Evolutionary conservation across 2,113 vertebrate genomes (phyloP), one percentile per base, ranked within the genome.

Genomic region (Aegypius monachus): DNA sequence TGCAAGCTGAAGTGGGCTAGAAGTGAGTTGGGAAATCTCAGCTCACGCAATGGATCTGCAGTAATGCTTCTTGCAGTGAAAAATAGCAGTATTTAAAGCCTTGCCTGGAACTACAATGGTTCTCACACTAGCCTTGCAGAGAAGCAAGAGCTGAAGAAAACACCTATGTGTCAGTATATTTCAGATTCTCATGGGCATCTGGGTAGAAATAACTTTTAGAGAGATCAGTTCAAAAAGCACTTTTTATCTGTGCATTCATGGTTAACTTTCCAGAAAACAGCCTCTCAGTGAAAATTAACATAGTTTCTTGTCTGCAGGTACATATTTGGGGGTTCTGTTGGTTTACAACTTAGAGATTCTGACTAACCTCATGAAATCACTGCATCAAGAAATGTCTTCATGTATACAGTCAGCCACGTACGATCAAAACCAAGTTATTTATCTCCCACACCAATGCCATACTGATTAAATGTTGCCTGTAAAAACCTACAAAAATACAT

Each of bases 131-230:
- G 61, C 53, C 77, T 70, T 50, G 81, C 45, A 42, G 66, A 89
- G 77, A 94, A 92, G 81, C 52, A 86, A 85, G 89, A 97, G 81
- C 73, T 87, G 81, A 79, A 81, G 65, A 79, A 95, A 87, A 53
- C 40, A 72, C 53, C 15, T 92, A 95, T 72, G 89, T 82, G 70
- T 77, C 81, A 66, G 78, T 68, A n/a, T 78, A 85, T 81, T 97
- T 95, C 81, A 75, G 83, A 85, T 65, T 94, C 36, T 93, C 45
- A 53, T 1, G 42, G 87, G 56, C 52, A 93, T 87, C 50, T 85
- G 86, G 5, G 43, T 62, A 84, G 77, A 94, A 88, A 72, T 32
- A 83, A 55, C 52, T 96, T 95, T 52, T 55, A 45, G 48, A 79
- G 56, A 67, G 34, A 58, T 62, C 1, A 3, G 61, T 91, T 95